phyloP scores from a whole-genome alignment of 2,797 vertebrate species.

The Poecilia picta region DNA sequence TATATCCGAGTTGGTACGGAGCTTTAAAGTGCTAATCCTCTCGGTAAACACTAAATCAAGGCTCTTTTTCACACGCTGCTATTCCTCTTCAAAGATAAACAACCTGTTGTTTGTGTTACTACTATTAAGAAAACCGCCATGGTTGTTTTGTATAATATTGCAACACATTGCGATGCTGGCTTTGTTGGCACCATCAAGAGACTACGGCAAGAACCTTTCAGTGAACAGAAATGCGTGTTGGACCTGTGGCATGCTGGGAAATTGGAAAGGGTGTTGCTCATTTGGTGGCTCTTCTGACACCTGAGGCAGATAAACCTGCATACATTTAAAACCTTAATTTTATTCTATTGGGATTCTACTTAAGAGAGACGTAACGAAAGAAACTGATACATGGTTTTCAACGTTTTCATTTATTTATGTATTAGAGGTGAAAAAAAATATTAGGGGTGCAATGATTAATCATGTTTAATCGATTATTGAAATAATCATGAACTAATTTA shows the following conservation, averaged over 20 bases:
- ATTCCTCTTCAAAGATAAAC: neutral
- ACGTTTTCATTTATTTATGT: neutral
- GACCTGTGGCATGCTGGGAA: neutral
- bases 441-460: no score
- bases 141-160: neutral
- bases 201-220: neutral
- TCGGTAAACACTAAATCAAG: neutral
- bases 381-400: neutral
- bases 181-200: neutral
- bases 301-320: neutral
- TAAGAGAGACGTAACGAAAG: neutral
- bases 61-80: neutral
- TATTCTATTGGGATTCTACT: neutral
- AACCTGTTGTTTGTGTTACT: constrained; percentile 4
- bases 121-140: neutral
- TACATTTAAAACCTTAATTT: neutral
- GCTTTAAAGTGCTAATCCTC: neutral
- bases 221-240: neutral
- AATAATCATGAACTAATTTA: no score
- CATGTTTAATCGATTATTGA: no score
- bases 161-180: neutral
- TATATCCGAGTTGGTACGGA: neutral
- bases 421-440: neutral
- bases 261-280: neutral
- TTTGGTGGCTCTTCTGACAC: neutral